Base-by-base conservation (phyloP, 2,113 vertebrate species). In the Collichthys lucidus region DNA sequence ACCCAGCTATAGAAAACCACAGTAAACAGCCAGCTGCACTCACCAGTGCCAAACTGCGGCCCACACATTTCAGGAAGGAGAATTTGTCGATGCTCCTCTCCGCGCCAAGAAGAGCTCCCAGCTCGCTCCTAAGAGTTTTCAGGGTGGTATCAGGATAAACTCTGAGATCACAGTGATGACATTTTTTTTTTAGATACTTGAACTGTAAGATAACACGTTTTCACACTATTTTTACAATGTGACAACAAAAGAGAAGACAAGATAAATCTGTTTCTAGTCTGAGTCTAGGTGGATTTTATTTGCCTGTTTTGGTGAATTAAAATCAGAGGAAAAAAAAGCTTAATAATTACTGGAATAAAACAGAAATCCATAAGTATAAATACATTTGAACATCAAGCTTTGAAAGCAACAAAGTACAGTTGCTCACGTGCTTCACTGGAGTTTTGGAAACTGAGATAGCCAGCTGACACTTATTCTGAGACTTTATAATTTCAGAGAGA, bases 51-150 rank as follows among this genome's bases (percentile, higher is more conserved):
- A 98, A 92, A 77, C 96, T 97, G 90, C 95, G 96, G 46, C 97
- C 97, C 88, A 98, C 94, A 86, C 95, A 96, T 92, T 98, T 98
- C 86, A 98, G 93, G 94, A 98, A 98, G 49, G 71, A 95, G 93
- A 96, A 97, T 91, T 95, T 96, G 79, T 97, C 94, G 84, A 93
- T 35, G 82, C 92, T 73, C 68, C 87, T 89, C 59, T 93, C 95
- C 56, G 94, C 87, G 57, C 94, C 95, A 66, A 98, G 95, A 63
- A 97, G 94, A 4, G 94, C 85, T 56, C 90, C 90, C 63, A 98
- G 94, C 61, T 91, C 93, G 60, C 93, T 90, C 84, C 96, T 95
- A 53, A 98, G 89, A 47, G 83, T 88, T 92, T 94, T 94, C 80
- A 98, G 87, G 55, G 95, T 97, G 87, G 95, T 86, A 40, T 97